Percentiles rank a stretch among this genome's conserved stretches.
Evolutionary conservation across 2,888 invertebrate species (phyloP).

Genomic region (Dryadula phaetusa): DNA sequence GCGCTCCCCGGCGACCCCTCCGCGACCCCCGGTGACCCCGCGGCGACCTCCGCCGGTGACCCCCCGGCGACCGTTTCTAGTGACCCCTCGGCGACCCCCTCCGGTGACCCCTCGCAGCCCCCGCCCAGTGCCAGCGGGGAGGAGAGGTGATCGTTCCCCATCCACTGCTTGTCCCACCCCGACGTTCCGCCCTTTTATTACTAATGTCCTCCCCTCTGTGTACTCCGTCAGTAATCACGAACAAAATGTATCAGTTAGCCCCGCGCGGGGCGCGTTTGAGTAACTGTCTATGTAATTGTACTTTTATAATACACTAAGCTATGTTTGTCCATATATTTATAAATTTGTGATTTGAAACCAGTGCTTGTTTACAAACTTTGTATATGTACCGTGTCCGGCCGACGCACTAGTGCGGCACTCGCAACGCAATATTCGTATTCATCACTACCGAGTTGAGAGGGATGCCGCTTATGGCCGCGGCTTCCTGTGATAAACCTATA

Average conservation of each 20-base stretch:
- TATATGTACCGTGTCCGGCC: neutral
- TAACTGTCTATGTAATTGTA: neutral
- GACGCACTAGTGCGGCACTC: too few relatives aligned
- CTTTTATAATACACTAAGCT: conserved; percentile 6
- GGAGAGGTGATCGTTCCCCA: conserved; percentile 17
- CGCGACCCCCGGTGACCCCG: neutral
- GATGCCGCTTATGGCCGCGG: neutral
- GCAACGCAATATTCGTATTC: conserved; percentile 12
- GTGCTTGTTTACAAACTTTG: neutral
- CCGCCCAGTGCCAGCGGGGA: conserved; percentile 15
- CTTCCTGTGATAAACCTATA: neutral
- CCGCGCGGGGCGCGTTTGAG: too few relatives aligned
- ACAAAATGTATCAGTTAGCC: conserved; percentile 1
- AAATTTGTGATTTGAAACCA: neutral
- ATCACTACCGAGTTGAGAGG: neutral
- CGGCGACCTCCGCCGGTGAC: neutral
- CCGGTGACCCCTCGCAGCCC: neutral
- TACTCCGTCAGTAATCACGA: conserved; percentile 2
- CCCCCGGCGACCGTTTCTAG: conserved; percentile 12
- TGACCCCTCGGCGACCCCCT: neutral
- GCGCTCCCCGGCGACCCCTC: conserved; percentile 23
- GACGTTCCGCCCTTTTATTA: neutral
- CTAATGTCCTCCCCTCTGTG: neutral
- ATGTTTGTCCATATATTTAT: conserved; percentile 13
- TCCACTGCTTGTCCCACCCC: neutral